These are phyloP conservation scores for Gopherus flavomarginatus DNA, from an alignment of 2,113 vertebrate species.

Conservation along the genomic window DNA sequence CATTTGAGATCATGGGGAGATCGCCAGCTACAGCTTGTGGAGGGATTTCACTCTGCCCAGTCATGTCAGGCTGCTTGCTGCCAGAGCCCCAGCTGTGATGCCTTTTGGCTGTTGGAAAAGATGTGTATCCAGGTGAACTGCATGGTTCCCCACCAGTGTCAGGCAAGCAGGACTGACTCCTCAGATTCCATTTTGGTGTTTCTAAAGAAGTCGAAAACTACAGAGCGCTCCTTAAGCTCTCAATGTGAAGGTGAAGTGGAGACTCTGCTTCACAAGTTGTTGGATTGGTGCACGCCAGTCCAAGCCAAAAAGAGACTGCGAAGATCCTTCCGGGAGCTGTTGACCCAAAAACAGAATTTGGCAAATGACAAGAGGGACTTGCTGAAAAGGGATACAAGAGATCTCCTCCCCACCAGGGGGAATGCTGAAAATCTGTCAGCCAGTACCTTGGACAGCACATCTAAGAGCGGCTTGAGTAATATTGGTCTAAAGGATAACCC, in stretches of 20 bases:
- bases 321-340: slow-evolving; percentile 14
- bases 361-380: background rate
- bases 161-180: slow-evolving; percentile 56
- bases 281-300: slow-evolving; percentile 38
- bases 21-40: slow-evolving; percentile 72
- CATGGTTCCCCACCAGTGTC: slow-evolving; percentile 67
- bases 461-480: background rate
- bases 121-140: slow-evolving; percentile 82
- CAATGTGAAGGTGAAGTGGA: slow-evolving; percentile 6
- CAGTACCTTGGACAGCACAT: background rate
- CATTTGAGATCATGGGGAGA: slow-evolving; percentile 68
- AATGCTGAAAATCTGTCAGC: background rate
- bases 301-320: slow-evolving; percentile 8
- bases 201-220: slow-evolving; percentile 71
- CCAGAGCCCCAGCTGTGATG: slow-evolving; percentile 76
- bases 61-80: slow-evolving; percentile 82
- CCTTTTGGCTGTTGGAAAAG: slow-evolving; percentile 81
- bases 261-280: slow-evolving; percentile 35
- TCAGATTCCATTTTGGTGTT: slow-evolving; percentile 75
- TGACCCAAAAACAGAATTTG: background rate
- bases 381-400: slow-evolving; percentile 24
- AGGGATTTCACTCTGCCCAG: slow-evolving; percentile 69
- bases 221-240: slow-evolving; percentile 35
- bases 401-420: background rate
- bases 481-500: background rate